phyloP scores from a whole-genome alignment of 2,888 invertebrate genomes.

The Polydrusus tereticollis region DNA sequence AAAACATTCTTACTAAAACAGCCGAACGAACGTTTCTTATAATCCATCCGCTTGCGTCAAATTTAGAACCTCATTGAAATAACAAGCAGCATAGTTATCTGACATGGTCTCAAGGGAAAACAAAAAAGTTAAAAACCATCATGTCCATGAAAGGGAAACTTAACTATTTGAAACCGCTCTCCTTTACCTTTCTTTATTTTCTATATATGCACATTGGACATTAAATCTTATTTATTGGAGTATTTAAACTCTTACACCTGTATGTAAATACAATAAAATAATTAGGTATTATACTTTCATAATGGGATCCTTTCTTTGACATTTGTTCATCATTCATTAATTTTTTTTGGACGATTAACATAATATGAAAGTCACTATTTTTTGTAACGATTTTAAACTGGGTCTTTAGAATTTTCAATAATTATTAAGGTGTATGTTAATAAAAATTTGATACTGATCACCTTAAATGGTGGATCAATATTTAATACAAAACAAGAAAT shows the following conservation, averaged over 20 bases:
- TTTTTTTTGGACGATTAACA: not conserved
- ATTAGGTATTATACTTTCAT: constrained; percentile 7
- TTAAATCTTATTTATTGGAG: constrained; percentile 23
- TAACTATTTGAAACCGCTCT: constrained; percentile 40
- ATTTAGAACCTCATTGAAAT: constrained; percentile 19
- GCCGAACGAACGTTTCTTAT: too few species aligned
- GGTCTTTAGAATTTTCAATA: not conserved
- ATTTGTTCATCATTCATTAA: not conserved
- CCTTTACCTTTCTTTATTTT: constrained; percentile 41
- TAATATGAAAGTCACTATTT: not conserved
- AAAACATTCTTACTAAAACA: too few species aligned
- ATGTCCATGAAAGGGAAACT: constrained; percentile 44
- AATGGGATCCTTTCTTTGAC: constrained; percentile 9
- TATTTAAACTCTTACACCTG: constrained; percentile 18
- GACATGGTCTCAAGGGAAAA: constrained; percentile 39
- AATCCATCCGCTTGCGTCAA: constrained; percentile 24
- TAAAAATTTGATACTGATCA: not conserved
- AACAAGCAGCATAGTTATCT: constrained; percentile 13
- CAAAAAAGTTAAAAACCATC: constrained; percentile 38
- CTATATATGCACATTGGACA: constrained; percentile 42
- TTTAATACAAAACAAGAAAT: not conserved
- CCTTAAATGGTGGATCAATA: not conserved
- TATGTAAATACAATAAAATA: constrained; percentile 15
- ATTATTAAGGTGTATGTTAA: not conserved
- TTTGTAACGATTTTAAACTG: not conserved